Base-by-base conservation (phyloP, 2,888 invertebrate species). In the Andrena chrysosceles region DNA sequence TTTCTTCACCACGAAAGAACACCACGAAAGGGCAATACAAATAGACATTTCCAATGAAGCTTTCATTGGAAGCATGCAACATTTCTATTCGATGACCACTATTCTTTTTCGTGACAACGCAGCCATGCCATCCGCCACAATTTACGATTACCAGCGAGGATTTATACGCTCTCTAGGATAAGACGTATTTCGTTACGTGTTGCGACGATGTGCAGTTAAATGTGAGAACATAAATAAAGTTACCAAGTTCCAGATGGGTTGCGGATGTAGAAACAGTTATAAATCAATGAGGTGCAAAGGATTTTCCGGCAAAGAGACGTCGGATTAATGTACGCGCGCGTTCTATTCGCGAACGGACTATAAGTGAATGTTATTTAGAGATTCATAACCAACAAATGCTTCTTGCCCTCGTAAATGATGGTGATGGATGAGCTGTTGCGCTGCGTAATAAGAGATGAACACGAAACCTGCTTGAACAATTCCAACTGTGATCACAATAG, bases 351-450 rank as follows among this genome's bases (percentile, higher is more conserved):
- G 60, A 33, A 31, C 77, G 66, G 63, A 66, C 70, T 54, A 52
- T 13, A 54, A 42, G 62, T 3, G 59, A 59, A 62, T 26, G 68
- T 76, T 72, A 54, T 42, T 52, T 48, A 63, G 60, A 62, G 54
- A 60, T 49, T 63, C 56, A 63, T 62, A 48, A 72, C 82, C 78
- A 69, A 82, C 76, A 66, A 77, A 68, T 69, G 67, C 71, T 59
- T 67, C 70, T 35, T 72, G 67, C 82, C 67, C 83, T 59, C 63
- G 70, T 68, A 70, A 85, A 82, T 60, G 72, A 77, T 72, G 31
- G 62, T 85, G 86, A 86, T 87, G 68, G 74, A 87, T 83, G 79
- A 62, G 64, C 73, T 68, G 54, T 54, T 66, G 16, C 64, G 7
- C 33, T 64, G 72, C 20, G 69, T 71, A 81, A 85, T 66, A 74